A percentile compares a stretch with the other conserved stretches of the same genome.
These are phyloP conservation scores for Aphidius gifuensis DNA, from an alignment of 1,140 invertebrate species.

Conservation along the genomic window DNA sequence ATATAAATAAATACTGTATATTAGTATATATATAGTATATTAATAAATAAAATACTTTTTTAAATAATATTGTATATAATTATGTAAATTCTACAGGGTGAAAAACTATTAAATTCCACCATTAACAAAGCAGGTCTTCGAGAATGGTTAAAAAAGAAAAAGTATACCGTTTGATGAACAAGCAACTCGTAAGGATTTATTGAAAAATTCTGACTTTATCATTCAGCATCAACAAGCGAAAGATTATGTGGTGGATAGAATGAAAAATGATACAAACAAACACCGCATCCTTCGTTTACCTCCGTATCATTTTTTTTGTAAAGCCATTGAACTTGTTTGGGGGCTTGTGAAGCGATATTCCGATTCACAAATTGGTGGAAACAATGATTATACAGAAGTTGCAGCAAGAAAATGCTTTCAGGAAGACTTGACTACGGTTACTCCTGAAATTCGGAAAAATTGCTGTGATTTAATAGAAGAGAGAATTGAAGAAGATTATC, in stretches of 20 bases:
- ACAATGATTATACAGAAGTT: not conserved
- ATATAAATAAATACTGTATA: too few relatives aligned
- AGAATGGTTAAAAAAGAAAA: not conserved
- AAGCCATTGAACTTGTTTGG: not conserved
- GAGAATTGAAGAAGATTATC: constrained; percentile 1
- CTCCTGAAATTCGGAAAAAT: constrained; percentile 7
- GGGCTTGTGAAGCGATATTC: not conserved
- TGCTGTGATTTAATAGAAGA: not conserved
- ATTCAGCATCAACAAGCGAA: not conserved
- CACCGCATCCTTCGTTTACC: not conserved
- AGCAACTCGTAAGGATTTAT: not conserved
- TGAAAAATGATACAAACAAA: not conserved
- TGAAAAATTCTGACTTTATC: not conserved
- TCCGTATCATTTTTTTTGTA: not conserved
- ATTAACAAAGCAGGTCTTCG: not conserved
- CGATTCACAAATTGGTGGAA: not conserved
- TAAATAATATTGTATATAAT: not conserved
- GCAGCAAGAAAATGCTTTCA: not conserved
- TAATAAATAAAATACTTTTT: too few relatives aligned
- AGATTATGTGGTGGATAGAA: not conserved
- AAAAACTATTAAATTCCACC: not conserved
- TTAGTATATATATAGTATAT: too few relatives aligned
- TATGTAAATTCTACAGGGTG: not conserved
- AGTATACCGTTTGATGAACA: not conserved
- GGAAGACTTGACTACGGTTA: not conserved